phyloP scores from a whole-genome alignment of 2,113 vertebrate species.

The Cheilinus undulatus region DNA sequence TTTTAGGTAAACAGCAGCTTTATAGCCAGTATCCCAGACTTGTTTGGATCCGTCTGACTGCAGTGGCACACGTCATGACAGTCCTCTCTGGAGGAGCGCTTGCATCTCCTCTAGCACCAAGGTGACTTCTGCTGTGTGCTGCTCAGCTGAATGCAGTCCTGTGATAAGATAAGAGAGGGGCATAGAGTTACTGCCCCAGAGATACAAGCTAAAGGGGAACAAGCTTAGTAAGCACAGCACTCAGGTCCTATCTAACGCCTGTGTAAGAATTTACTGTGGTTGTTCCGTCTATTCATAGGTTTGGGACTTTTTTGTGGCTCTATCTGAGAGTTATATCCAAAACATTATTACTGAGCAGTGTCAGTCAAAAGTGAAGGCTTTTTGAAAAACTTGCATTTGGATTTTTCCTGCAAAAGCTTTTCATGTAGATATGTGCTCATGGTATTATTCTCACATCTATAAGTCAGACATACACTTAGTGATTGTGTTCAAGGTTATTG shows the following conservation, averaged over 20 bases:
- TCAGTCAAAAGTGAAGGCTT: conserved; percentile 24
- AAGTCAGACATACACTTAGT: background rate
- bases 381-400: background rate
- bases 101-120: conserved; percentile 66
- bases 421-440: background rate
- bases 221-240: conserved; percentile 65
- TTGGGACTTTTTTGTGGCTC: conserved; percentile 22
- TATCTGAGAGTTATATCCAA: conserved; percentile 29
- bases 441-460: background rate
- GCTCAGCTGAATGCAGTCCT: conserved; percentile 59
- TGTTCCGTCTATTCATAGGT: conserved; percentile 46
- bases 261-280: conserved; percentile 42
- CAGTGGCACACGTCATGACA: conserved; percentile 48
- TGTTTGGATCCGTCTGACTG: conserved; percentile 30
- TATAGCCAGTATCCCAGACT: background rate
- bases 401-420: background rate
- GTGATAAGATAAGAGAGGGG: conserved; percentile 69
- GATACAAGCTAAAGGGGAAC: conserved; percentile 67
- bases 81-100: conserved; percentile 49
- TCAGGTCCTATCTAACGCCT: conserved; percentile 43
- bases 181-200: conserved; percentile 59
- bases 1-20: conserved; percentile 2
- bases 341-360: conserved; percentile 14
- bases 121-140: conserved; percentile 68
- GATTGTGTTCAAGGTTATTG: background rate